Percentiles rank a stretch among this genome's conserved stretches.
Conservation (phyloP, 1,140 invertebrate genomes). For the Holcopasites calliopsidis region DNA sequence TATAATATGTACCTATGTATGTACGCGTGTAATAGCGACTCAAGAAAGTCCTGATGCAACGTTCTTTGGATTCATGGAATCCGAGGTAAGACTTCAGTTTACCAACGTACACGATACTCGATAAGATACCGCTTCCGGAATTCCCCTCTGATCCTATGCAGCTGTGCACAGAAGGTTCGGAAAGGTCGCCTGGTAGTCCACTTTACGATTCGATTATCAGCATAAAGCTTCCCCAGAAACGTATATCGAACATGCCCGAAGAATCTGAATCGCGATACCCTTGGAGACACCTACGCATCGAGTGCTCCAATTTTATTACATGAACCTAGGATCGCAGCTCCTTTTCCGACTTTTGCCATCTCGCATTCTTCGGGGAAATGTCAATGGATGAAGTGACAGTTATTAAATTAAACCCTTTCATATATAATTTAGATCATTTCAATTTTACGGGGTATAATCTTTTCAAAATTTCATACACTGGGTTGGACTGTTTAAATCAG, state of each 20-base stretch:
- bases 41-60: not conserved
- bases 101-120: not conserved
- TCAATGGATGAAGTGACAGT: not conserved
- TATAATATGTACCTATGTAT: not conserved
- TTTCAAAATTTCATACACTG: too few relatives aligned
- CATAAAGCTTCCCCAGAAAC: not conserved
- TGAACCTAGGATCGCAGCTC: not conserved
- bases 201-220: not conserved
- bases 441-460: too few relatives aligned
- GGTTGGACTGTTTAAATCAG: too few relatives aligned
- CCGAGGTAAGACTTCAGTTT: not conserved
- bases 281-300: not conserved
- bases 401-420: too few relatives aligned
- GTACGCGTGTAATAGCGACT: not conserved
- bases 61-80: not conserved
- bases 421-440: too few relatives aligned
- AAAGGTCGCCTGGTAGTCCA: not conserved
- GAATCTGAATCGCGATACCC: not conserved
- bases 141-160: not conserved
- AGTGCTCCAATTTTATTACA: slow-evolving; percentile 10
- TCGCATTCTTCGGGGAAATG: not conserved
- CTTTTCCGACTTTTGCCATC: too few relatives aligned
- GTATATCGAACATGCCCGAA: not conserved
- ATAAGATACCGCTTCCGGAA: slow-evolving; percentile 31
- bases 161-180: not conserved